phyloP scores from a whole-genome alignment of 1,140 invertebrate species.

The Temnothorax longispinosus region DNA sequence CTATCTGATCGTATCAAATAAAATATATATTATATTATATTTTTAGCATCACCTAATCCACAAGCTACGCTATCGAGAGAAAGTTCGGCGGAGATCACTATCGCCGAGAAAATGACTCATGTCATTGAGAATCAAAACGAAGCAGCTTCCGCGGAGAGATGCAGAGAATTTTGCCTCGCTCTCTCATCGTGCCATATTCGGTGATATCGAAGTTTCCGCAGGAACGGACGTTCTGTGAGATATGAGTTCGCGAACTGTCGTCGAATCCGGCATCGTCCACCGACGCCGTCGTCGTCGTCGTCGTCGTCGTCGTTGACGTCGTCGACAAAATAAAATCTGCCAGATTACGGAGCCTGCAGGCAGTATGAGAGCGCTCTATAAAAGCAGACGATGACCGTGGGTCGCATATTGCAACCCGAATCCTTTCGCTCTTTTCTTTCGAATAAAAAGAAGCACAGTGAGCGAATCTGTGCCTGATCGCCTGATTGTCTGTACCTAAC shows the following conservation, averaged over 20 bases:
- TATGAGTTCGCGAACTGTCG: slow-evolving; percentile 74
- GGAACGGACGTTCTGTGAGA: slow-evolving; percentile 71
- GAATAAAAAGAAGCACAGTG: neutral
- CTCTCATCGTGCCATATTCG: slow-evolving; percentile 64
- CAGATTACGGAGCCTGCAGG: slow-evolving; percentile 67
- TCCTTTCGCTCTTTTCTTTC: neutral
- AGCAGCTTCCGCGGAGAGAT: slow-evolving; percentile 36
- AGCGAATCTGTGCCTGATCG: slow-evolving; percentile 15
- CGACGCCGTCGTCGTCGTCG: slow-evolving; percentile 31
- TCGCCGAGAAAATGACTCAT: slow-evolving; percentile 53
- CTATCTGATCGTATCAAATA: neutral
- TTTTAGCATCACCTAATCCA: neutral
- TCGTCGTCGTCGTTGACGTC: slow-evolving; percentile 35
- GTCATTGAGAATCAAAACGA: slow-evolving; percentile 50
- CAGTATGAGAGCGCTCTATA: slow-evolving; percentile 43
- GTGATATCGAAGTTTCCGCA: slow-evolving; percentile 75
- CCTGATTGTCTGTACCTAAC: slow-evolving; percentile 36
- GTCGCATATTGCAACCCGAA: slow-evolving; percentile 65
- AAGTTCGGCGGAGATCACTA: slow-evolving; percentile 26
- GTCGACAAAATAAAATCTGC: slow-evolving; percentile 72
- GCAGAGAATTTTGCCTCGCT: slow-evolving; percentile 60
- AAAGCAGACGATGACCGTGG: slow-evolving; percentile 63
- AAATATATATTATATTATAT: neutral
- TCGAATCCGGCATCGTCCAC: slow-evolving; percentile 50
- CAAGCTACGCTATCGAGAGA: neutral